Evolutionary conservation across 2,113 vertebrate genomes (phyloP).

Genomic region (Pampusana beccarii): DNA sequence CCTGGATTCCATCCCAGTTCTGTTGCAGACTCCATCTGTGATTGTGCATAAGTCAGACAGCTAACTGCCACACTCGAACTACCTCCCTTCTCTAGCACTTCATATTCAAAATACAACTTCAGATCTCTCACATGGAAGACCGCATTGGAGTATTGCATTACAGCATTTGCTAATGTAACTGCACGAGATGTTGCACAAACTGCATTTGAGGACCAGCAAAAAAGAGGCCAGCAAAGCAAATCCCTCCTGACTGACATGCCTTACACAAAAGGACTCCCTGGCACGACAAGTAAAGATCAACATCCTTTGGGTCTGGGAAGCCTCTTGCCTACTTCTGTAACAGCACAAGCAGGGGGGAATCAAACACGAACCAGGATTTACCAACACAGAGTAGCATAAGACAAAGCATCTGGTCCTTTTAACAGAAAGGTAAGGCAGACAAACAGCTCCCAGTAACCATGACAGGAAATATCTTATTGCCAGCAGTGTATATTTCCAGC

Average conservation of each 20-base stretch:
- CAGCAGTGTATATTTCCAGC: background rate
- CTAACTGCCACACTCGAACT: background rate
- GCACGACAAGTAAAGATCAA: background rate
- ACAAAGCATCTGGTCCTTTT: background rate
- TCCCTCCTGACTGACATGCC: background rate
- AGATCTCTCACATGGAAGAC: background rate
- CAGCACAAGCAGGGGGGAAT: fast-evolving
- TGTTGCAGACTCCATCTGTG: background rate
- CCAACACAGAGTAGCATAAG: background rate
- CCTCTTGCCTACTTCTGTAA: background rate
- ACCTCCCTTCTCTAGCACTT: background rate
- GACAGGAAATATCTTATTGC: background rate
- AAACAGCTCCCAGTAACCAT: background rate
- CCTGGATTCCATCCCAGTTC: background rate
- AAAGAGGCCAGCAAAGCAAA: background rate
- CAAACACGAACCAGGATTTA: background rate
- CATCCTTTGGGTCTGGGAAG: background rate
- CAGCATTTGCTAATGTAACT: background rate
- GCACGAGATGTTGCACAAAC: background rate
- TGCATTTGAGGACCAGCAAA: background rate
- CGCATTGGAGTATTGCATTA: fast-evolving
- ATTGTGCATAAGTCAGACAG: background rate
- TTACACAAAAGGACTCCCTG: background rate
- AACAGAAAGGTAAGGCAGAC: background rate
- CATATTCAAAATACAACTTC: background rate